phyloP scores from a whole-genome alignment of 1,140 invertebrate species.

The Zophobas atratus region DNA sequence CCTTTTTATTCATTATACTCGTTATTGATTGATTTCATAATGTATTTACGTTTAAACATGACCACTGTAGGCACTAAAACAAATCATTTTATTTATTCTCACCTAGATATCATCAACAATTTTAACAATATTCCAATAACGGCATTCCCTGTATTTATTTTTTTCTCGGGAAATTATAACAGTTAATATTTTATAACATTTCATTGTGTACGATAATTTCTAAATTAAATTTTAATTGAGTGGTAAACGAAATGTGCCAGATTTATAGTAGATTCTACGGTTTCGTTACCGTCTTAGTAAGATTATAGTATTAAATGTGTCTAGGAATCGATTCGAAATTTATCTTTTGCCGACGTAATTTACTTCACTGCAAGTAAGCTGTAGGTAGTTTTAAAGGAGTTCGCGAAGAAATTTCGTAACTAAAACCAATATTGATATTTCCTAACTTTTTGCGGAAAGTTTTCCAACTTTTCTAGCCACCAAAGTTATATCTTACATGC shows the following conservation, averaged over 20 bases:
- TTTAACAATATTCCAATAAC: not conserved
- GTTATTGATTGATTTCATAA: not conserved
- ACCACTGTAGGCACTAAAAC: not conserved
- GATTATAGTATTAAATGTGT: not conserved
- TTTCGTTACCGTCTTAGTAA: not conserved
- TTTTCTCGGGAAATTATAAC: not conserved
- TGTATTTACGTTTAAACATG: not conserved
- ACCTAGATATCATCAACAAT: not conserved
- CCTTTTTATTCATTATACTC: slow-evolving; percentile 1
- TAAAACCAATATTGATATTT: slow-evolving; percentile 23
- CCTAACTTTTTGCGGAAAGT: slow-evolving; percentile 1
- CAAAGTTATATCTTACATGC: not conserved
- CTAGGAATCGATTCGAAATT: not conserved
- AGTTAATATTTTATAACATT: not conserved
- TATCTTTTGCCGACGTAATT: not conserved
- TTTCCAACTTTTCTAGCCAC: not conserved
- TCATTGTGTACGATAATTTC: too few species aligned
- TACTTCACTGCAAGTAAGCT: slow-evolving; percentile 2
- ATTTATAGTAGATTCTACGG: not conserved
- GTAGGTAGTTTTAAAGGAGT: not conserved
- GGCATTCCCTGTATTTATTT: not conserved
- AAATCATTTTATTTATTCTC: not conserved
- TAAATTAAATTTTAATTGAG: too few species aligned
- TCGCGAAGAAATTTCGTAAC: slow-evolving; percentile 10
- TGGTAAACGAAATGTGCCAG: not conserved